Evolutionary conservation across 2,888 invertebrate genomes (phyloP).

Genomic region (Rhagonycha lutea): DNA sequence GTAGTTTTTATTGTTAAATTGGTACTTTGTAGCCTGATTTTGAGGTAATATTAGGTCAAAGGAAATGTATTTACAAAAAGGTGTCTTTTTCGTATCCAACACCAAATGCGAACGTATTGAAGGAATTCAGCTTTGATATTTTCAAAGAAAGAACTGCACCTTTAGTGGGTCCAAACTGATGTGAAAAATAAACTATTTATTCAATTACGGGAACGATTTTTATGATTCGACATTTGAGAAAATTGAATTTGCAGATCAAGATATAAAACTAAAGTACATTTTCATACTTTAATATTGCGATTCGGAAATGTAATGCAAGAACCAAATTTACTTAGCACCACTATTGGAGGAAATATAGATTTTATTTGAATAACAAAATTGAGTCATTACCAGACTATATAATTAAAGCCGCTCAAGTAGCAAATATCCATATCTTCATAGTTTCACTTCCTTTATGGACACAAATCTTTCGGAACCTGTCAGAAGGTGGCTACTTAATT

Average conservation of each 20-base stretch:
- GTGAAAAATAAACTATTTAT: slow-evolving; percentile 89
- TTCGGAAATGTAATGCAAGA: slow-evolving; percentile 92
- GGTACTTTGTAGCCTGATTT: not conserved
- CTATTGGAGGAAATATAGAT: slow-evolving; percentile 88
- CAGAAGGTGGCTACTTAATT: too few species aligned
- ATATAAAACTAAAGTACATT: slow-evolving; percentile 42
- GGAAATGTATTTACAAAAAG: slow-evolving; percentile 72
- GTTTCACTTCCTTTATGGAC: slow-evolving; percentile 65
- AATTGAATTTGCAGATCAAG: slow-evolving; percentile 52
- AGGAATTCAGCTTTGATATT: slow-evolving; percentile 64
- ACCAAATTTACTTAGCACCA: slow-evolving; percentile 85
- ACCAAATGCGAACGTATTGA: slow-evolving; percentile 64
- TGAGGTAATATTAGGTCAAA: slow-evolving; percentile 43
- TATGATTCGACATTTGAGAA: slow-evolving; percentile 75
- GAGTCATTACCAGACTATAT: slow-evolving; percentile 71
- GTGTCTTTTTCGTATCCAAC: slow-evolving; percentile 80
- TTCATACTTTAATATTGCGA: slow-evolving; percentile 64
- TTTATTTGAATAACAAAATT: slow-evolving; percentile 81
- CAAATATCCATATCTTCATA: slow-evolving; percentile 88
- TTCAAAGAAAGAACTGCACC: slow-evolving; percentile 73
- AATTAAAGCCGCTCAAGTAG: slow-evolving; percentile 76
- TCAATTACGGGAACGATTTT: slow-evolving; percentile 77
- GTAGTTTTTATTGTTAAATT: not conserved
- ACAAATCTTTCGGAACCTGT: too few species aligned
- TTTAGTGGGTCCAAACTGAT: slow-evolving; percentile 81